Conservation (phyloP, 64 coral and sea anemone genomes). For the Trachythela sp. region DNA sequence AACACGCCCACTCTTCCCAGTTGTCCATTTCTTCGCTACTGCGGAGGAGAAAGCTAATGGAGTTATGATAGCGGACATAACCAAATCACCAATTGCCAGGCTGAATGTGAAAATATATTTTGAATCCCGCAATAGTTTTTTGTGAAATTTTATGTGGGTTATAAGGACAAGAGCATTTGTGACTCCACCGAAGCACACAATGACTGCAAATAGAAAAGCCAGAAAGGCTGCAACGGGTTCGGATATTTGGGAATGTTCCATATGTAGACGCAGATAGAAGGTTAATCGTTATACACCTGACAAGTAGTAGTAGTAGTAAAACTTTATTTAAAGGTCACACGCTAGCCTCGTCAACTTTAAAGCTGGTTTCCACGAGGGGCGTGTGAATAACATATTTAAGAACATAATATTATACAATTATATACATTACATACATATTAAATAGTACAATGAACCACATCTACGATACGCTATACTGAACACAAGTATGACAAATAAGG, state of each 20-base stretch:
- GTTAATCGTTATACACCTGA: too few relatives aligned
- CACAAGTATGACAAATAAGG: too few relatives aligned
- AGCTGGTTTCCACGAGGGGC: too few relatives aligned
- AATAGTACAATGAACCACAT: too few relatives aligned
- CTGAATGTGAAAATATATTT: not conserved
- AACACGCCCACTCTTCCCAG: not conserved
- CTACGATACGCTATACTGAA: too few relatives aligned
- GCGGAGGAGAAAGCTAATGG: not conserved
- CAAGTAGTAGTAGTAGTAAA: too few relatives aligned
- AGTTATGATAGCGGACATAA: not conserved
- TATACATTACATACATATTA: too few relatives aligned
- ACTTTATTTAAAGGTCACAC: too few relatives aligned
- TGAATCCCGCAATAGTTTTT: not conserved
- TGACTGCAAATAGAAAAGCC: not conserved
- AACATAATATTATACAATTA: too few relatives aligned
- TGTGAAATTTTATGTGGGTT: not conserved
- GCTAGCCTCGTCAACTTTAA: too few relatives aligned
- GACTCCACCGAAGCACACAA: not conserved
- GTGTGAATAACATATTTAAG: too few relatives aligned
- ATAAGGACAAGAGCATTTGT: not conserved
- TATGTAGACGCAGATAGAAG: too few relatives aligned
- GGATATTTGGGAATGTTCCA: not conserved
- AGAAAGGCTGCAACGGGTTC: not conserved
- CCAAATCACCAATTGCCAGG: not conserved
- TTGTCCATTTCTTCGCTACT: not conserved